Evolutionary conservation across 2,113 vertebrate genomes (phyloP).

Genomic region (Pluvianellus socialis): DNA sequence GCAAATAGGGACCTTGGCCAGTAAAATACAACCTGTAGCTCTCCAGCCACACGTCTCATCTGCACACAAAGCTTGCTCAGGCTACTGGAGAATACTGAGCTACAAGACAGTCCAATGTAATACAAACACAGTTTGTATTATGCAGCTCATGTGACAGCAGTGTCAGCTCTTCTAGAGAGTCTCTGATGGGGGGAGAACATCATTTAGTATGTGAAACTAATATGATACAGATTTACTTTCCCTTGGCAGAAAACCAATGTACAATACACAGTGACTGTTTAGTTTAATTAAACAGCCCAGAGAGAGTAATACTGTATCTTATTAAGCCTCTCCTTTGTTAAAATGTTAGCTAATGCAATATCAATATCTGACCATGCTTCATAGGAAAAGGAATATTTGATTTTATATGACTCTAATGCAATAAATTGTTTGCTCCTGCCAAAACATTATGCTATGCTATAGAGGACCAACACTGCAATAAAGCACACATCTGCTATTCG

Average conservation of each 20-base stretch:
- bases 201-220: slow-evolving; percentile 13
- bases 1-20: neutral
- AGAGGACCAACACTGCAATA: slow-evolving; percentile 43
- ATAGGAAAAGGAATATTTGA: slow-evolving; percentile 33
- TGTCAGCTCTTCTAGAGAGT: slow-evolving; percentile 8
- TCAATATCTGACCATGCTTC: slow-evolving; percentile 45
- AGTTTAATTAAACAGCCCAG: slow-evolving; percentile 63
- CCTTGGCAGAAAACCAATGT: slow-evolving; percentile 40
- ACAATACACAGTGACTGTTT: neutral
- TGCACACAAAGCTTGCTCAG: neutral
- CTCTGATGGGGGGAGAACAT: neutral
- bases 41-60: neutral
- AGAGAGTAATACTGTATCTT: slow-evolving; percentile 51
- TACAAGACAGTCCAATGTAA: neutral
- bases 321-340: slow-evolving; percentile 42
- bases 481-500: slow-evolving; percentile 41
- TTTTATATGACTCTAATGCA: slow-evolving; percentile 36
- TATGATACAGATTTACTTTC: slow-evolving; percentile 46
- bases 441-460: slow-evolving; percentile 9
- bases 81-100: neutral
- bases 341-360: slow-evolving; percentile 49
- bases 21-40: neutral
- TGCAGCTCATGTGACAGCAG: neutral
- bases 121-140: neutral
- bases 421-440: slow-evolving; percentile 37